Conservation (phyloP, 23 tunicate genomes). For the Diplosoma virens region DNA sequence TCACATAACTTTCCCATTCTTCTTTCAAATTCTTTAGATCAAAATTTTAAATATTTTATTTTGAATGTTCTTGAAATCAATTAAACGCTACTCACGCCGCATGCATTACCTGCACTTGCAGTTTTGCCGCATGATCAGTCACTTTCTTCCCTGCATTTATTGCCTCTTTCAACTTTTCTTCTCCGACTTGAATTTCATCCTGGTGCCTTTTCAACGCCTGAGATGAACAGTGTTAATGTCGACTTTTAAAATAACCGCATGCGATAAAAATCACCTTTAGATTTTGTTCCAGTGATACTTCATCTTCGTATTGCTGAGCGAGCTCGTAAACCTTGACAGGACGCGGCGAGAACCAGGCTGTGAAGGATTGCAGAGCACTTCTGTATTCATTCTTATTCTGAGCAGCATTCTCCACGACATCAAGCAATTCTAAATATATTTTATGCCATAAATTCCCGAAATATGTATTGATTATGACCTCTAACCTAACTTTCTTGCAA, state of each 20-base stretch:
- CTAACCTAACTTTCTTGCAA: too few relatives aligned
- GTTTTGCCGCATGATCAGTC: conserved; percentile 63
- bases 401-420: conserved; percentile 38
- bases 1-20: conserved; percentile 70
- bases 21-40: conserved; percentile 70
- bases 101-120: too few relatives aligned
- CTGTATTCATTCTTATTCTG: conserved; percentile 62
- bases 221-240: background rate
- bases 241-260: background rate
- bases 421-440: conserved; percentile 41
- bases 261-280: conserved; percentile 36
- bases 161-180: conserved; percentile 74
- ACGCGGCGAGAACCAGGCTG: conserved; percentile 80
- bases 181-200: conserved; percentile 70
- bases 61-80: too few relatives aligned
- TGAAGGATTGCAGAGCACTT: conserved; percentile 73
- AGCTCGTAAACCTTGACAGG: conserved; percentile 61
- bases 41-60: too few relatives aligned
- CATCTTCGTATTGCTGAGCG: conserved; percentile 52
- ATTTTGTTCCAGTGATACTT: conserved; percentile 47
- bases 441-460: too few relatives aligned
- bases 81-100: too few relatives aligned
- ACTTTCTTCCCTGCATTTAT: conserved; percentile 70
- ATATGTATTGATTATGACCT: too few relatives aligned
- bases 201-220: conserved; percentile 54